Percentiles rank a stretch among this genome's conserved stretches.
Conservation (phyloP, 2,888 invertebrate species). For the Lasioglossum oenotherae region DNA sequence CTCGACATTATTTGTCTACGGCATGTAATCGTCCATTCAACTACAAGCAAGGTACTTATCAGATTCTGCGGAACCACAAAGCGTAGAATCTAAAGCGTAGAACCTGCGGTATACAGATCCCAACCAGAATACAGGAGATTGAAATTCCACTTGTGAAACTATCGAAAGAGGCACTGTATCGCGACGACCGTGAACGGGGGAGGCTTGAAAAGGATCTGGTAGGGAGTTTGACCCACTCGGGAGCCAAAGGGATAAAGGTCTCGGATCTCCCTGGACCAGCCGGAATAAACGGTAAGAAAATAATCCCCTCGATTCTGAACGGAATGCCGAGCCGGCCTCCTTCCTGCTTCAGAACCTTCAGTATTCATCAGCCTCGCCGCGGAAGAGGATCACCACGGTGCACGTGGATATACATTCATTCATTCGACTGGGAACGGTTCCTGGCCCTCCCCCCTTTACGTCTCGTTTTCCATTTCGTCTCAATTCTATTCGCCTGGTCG, state of each 20-base stretch:
- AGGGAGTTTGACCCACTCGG: slow-evolving; percentile 32
- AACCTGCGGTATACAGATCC: neutral
- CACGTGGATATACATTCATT: slow-evolving; percentile 49
- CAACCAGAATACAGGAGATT: neutral
- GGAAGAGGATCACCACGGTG: slow-evolving; percentile 25
- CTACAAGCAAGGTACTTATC: neutral
- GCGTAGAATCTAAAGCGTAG: neutral
- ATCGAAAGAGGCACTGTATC: neutral
- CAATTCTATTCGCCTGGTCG: slow-evolving; percentile 21
- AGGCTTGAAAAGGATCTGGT: slow-evolving; percentile 14
- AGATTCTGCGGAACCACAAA: neutral
- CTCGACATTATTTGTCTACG: neutral
- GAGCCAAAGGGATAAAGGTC: slow-evolving; percentile 26
- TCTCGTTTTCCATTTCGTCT: slow-evolving; percentile 1
- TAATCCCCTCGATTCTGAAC: slow-evolving; percentile 49
- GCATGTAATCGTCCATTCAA: neutral
- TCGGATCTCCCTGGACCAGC: neutral
- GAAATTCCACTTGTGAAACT: neutral
- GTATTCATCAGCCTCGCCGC: slow-evolving; percentile 23
- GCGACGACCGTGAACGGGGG: neutral
- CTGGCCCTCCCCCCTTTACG: neutral
- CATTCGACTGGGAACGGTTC: slow-evolving; percentile 19
- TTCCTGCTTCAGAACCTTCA: slow-evolving; percentile 36
- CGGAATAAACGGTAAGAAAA: slow-evolving; percentile 57
- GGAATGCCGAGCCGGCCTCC: slow-evolving; percentile 36